These are phyloP conservation scores for Merluccius polli DNA, from an alignment of 2,797 vertebrate species.

Conservation along the genomic window DNA sequence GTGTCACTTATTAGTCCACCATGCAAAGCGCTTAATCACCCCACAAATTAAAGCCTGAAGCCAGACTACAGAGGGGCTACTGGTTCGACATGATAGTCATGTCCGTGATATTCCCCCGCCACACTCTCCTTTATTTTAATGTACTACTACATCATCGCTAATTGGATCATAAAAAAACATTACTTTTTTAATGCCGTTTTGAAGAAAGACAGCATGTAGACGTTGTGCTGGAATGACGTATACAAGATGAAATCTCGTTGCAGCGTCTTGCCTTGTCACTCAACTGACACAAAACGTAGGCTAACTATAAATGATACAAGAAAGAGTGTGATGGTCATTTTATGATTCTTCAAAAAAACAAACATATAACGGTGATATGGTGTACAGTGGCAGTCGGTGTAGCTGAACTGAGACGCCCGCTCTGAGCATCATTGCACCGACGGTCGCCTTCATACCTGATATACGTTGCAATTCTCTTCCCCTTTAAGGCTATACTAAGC, in stretches of 20 bases:
- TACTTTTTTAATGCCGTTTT: not conserved
- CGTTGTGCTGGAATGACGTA: not conserved
- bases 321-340: not conserved
- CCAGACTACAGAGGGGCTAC: not conserved
- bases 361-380: not conserved
- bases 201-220: not conserved
- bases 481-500: not conserved
- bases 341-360: not conserved
- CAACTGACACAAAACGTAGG: not conserved
- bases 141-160: not conserved
- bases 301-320: not conserved
- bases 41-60: not conserved
- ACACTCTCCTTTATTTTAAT: not conserved
- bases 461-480: not conserved
- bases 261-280: too few relatives aligned
- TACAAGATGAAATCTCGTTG: not conserved
- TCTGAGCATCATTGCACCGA: too few relatives aligned
- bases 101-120: not conserved
- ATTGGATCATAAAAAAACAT: not conserved
- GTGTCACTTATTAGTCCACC: constrained; percentile 42
- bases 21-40: constrained; percentile 39
- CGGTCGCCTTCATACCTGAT: too few relatives aligned
- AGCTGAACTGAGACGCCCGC: too few relatives aligned
- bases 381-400: not conserved
- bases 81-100: not conserved